Evolutionary conservation across 2,113 vertebrate species (phyloP).

Genomic region (Bufo bufo): DNA sequence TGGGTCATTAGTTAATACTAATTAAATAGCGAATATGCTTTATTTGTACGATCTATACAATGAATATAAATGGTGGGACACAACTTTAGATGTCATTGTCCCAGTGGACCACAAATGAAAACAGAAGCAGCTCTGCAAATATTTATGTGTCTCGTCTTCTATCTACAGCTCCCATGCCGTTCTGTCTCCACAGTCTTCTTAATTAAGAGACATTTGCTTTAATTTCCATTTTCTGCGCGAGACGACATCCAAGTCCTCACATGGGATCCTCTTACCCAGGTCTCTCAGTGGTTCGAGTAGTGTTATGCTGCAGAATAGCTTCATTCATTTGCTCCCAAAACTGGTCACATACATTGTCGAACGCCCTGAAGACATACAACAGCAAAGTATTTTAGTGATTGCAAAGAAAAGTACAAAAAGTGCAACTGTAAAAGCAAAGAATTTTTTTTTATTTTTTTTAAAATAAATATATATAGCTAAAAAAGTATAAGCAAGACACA

Average conservation of each 20-base stretch:
- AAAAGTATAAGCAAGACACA: background rate
- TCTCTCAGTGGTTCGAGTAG: conserved; percentile 82
- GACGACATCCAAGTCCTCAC: background rate
- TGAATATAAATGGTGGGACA: too few relatives aligned
- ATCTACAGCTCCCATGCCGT: background rate
- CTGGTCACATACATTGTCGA: conserved; percentile 89
- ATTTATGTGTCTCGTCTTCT: background rate
- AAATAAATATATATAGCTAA: too few relatives aligned
- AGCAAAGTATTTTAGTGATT: background rate
- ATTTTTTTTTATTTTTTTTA: too few relatives aligned
- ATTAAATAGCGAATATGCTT: too few relatives aligned
- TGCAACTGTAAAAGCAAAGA: too few relatives aligned
- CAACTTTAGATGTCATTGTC: too few relatives aligned
- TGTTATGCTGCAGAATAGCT: conserved; percentile 87
- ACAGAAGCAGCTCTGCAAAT: too few relatives aligned
- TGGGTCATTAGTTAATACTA: too few relatives aligned
- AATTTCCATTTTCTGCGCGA: background rate
- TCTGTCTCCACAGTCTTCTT: background rate
- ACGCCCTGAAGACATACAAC: conserved; percentile 79
- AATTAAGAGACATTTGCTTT: background rate
- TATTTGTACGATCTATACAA: too few relatives aligned
- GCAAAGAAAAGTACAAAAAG: background rate
- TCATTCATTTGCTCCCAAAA: conserved; percentile 88
- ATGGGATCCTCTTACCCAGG: conserved; percentile 81
- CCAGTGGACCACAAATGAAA: too few relatives aligned